Conservation (phyloP, 2,888 invertebrate species). For the Hirtodrosophila histrioides region DNA sequence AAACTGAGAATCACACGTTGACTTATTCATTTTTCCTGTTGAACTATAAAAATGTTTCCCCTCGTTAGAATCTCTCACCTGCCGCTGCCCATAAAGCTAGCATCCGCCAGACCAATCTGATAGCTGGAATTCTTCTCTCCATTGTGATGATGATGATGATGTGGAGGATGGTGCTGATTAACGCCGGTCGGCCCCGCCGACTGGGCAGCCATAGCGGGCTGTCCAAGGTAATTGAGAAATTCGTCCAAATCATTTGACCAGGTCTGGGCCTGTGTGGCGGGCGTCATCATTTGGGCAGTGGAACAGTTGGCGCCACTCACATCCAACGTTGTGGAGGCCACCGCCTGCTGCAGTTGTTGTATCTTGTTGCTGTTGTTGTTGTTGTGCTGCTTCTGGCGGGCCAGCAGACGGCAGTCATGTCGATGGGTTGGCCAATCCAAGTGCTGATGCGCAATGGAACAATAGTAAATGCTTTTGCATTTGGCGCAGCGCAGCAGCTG, state of each 20-base stretch:
- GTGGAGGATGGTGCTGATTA: conserved; percentile 29
- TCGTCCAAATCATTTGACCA: conserved; percentile 67
- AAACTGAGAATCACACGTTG: too few relatives aligned
- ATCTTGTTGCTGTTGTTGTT: conserved; percentile 67
- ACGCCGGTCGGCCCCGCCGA: conserved; percentile 15
- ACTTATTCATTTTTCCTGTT: too few relatives aligned
- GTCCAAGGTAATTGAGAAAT: conserved; percentile 48
- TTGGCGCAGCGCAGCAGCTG: conserved; percentile 89
- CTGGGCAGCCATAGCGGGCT: conserved; percentile 31
- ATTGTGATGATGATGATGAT: conserved; percentile 53
- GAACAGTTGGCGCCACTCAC: conserved; percentile 59
- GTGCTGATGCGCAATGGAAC: conserved; percentile 91
- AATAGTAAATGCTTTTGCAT: conserved; percentile 91
- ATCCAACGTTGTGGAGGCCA: conserved; percentile 66
- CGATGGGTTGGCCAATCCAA: conserved; percentile 92
- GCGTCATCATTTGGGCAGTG: conserved; percentile 63
- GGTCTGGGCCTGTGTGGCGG: conserved; percentile 54
- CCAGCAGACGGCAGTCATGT: conserved; percentile 86
- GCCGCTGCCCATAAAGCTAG: conserved; percentile 77
- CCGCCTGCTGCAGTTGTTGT: conserved; percentile 73
- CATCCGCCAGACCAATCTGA: conserved; percentile 76
- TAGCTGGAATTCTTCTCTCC: conserved; percentile 79
- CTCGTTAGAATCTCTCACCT: conserved; percentile 68
- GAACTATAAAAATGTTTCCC: too few relatives aligned
- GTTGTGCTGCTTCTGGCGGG: conserved; percentile 74